phyloP scores from a whole-genome alignment of 2,113 vertebrate species.

The Bambusicola thoracicus region DNA sequence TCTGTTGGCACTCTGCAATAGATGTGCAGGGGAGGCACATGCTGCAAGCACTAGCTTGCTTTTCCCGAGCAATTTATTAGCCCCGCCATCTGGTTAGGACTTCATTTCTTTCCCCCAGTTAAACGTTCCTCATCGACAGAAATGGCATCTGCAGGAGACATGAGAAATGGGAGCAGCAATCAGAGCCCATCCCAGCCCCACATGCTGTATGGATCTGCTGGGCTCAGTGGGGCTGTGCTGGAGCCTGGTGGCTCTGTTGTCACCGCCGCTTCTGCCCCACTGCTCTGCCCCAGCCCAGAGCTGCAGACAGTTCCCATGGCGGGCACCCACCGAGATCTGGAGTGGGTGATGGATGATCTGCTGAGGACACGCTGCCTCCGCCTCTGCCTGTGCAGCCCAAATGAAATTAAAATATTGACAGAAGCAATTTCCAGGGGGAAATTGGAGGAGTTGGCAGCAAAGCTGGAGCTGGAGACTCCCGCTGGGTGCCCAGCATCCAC shows the following conservation, averaged over 20 bases:
- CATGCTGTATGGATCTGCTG: accelerated
- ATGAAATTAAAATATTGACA: constrained; percentile 48
- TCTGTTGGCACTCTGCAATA: constrained; percentile 48
- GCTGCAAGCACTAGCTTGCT: not conserved
- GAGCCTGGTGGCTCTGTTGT: accelerated
- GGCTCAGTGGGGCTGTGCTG: not conserved
- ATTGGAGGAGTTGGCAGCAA: not conserved
- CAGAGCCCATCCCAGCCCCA: accelerated
- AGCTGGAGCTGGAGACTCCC: accelerated
- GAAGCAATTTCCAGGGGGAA: constrained; percentile 39
- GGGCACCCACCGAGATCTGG: accelerated
- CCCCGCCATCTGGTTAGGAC: not conserved
- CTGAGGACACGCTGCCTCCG: not conserved
- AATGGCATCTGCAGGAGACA: not conserved
- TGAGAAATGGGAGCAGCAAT: not conserved
- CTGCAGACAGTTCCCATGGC: accelerated
- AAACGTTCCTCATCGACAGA: not conserved
- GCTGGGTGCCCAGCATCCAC: not conserved
- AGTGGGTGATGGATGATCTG: not conserved
- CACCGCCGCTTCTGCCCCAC: not conserved
- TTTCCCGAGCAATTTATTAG: constrained; percentile 17
- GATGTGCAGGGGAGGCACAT: not conserved
- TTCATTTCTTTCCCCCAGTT: not conserved
- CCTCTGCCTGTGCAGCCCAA: constrained; percentile 6
- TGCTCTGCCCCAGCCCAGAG: accelerated